Evolutionary conservation across 2,797 vertebrate species (phyloP).

Genomic region (Brachyalestes nurse): DNA sequence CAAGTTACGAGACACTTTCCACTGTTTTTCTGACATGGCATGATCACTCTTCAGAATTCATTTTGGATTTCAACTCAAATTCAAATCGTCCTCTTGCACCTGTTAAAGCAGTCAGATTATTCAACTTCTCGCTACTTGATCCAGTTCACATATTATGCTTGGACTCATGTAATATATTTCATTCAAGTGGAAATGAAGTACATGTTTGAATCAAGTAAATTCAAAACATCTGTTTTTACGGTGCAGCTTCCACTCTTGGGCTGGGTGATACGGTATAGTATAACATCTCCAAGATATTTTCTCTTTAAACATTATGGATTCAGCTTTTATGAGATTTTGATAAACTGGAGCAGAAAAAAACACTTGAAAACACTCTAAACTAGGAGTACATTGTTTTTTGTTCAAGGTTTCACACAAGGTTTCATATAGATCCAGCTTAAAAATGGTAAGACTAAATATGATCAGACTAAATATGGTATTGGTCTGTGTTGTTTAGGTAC

Average conservation of each 20-base stretch:
- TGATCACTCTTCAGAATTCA: too few relatives aligned
- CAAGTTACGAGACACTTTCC: too few relatives aligned
- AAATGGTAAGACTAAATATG: too few relatives aligned
- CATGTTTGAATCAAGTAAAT: neutral
- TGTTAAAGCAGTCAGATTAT: too few relatives aligned
- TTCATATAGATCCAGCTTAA: neutral
- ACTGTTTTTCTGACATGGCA: too few relatives aligned
- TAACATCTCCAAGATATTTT: neutral
- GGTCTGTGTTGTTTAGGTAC: too few relatives aligned
- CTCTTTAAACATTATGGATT: too few relatives aligned
- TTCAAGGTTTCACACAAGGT: neutral
- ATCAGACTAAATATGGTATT: too few relatives aligned
- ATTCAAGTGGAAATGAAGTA: neutral
- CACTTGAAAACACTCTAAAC: neutral
- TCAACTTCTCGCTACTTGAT: too few relatives aligned
- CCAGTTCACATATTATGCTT: too few relatives aligned
- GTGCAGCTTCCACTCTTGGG: neutral
- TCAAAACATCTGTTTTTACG: neutral
- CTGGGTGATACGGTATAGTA: neutral
- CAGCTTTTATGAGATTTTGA: neutral
- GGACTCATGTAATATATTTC: neutral
- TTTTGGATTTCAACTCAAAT: too few relatives aligned
- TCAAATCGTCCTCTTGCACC: too few relatives aligned
- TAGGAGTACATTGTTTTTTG: neutral
- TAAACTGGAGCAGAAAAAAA: neutral